Evolutionary conservation across 2,113 vertebrate species (phyloP).

Genomic region (Setophaga coronata): DNA sequence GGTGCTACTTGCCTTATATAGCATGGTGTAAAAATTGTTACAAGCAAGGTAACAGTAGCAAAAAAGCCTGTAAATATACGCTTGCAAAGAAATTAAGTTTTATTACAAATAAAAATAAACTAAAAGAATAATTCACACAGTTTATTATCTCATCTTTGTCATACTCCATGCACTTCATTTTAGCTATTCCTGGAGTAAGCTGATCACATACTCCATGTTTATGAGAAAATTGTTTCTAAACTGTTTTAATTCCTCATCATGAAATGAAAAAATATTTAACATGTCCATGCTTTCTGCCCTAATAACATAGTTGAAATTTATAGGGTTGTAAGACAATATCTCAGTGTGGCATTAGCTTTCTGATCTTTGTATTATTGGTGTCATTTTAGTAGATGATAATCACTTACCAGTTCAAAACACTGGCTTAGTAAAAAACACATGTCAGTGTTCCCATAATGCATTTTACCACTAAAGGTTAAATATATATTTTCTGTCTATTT

Average conservation of each 20-base stretch:
- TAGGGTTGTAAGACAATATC: background rate
- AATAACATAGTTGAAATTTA: background rate
- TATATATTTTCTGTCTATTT: background rate
- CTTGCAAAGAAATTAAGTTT: constrained; percentile 40
- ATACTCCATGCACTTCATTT: background rate
- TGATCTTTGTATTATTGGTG: constrained; percentile 21
- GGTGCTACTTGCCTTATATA: background rate
- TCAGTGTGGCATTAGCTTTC: constrained; percentile 20
- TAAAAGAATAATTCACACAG: constrained; percentile 14
- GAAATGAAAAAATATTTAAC: constrained; percentile 2
- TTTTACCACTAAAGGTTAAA: constrained; percentile 29
- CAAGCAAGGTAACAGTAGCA: background rate
- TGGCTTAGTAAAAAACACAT: constrained; percentile 27
- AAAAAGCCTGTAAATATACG: constrained; percentile 19
- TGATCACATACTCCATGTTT: background rate
- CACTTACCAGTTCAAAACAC: constrained; percentile 41
- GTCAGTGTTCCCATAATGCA: background rate
- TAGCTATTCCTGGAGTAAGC: background rate
- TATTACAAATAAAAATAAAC: constrained; percentile 22
- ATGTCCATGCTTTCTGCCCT: background rate
- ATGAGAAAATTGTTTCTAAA: constrained; percentile 4
- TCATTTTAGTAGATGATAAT: constrained; percentile 58
- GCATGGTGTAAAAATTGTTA: background rate
- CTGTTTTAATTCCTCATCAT: background rate
- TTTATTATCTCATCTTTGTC: background rate